A percentile compares a stretch with the other conserved stretches of the same genome.
Evolutionary conservation across 2,888 invertebrate species (phyloP).

Genomic region (Diploptera punctata): DNA sequence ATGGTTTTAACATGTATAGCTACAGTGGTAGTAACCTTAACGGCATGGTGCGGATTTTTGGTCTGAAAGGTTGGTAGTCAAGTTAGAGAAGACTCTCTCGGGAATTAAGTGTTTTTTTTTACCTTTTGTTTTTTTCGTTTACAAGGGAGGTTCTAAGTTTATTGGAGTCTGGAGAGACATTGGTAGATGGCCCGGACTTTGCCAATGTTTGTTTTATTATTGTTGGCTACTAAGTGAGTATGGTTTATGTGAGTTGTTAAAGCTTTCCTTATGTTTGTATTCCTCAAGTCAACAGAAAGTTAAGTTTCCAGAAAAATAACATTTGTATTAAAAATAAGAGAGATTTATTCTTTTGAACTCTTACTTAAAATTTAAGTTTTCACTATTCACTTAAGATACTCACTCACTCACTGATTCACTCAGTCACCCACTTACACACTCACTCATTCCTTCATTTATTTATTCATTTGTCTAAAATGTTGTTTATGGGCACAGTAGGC

Average conservation of each 20-base stretch:
- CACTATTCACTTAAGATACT: too few species aligned
- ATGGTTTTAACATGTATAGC: neutral
- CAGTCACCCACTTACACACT: too few species aligned
- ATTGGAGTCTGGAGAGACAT: neutral
- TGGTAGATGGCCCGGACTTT: neutral
- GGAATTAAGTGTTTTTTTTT: neutral
- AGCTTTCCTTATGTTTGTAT: neutral
- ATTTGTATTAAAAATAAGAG: too few species aligned
- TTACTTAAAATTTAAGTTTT: too few species aligned
- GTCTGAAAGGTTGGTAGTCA: neutral
- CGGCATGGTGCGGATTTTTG: neutral
- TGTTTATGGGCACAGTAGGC: too few species aligned
- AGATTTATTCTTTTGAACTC: too few species aligned
- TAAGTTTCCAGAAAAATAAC: too few species aligned
- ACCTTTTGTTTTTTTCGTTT: neutral
- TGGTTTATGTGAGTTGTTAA: neutral
- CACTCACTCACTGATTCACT: too few species aligned
- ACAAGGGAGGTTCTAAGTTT: neutral
- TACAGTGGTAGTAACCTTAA: neutral
- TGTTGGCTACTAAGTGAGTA: neutral
- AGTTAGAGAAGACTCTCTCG: neutral
- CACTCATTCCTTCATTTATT: too few species aligned
- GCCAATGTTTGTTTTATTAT: neutral
- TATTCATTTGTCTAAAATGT: too few species aligned
- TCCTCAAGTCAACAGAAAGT: too few species aligned